Conservation (phyloP, 2,113 vertebrate species). For the Cyprinus carpio region DNA sequence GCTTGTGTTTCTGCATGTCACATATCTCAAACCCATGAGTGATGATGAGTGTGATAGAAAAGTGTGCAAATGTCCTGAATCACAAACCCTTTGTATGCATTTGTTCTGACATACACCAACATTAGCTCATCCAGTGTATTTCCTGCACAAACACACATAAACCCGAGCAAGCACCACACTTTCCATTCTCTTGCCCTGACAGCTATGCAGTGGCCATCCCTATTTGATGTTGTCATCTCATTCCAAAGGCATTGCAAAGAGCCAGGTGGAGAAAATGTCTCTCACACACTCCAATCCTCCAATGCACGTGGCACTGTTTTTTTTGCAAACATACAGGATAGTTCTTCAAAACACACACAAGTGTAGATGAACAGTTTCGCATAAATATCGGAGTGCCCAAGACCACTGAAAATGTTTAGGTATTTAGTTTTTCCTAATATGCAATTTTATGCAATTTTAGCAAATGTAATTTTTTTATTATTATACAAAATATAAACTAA, state of each 20-base stretch:
- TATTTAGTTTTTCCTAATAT: too few species aligned
- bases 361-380: too few species aligned
- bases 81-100: background rate
- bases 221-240: slow-evolving; percentile 52
- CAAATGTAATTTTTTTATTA: too few species aligned
- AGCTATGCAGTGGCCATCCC: slow-evolving; percentile 30
- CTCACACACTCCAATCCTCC: background rate
- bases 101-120: slow-evolving; percentile 50
- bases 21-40: background rate
- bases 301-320: background rate
- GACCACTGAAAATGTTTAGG: too few species aligned
- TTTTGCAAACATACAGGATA: too few species aligned
- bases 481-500: too few species aligned
- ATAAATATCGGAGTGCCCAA: too few species aligned
- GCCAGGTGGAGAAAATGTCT: slow-evolving; percentile 34
- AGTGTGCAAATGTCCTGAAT: background rate
- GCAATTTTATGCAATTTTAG: too few species aligned
- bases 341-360: too few species aligned
- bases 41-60: background rate
- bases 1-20: slow-evolving; percentile 15
- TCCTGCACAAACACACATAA: slow-evolving; percentile 49
- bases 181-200: slow-evolving; percentile 43
- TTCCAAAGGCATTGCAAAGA: slow-evolving; percentile 47
- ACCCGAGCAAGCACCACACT: slow-evolving; percentile 15
- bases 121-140: slow-evolving; percentile 34